Percentiles rank a stretch among this genome's conserved stretches.
Conservation (phyloP, 2,888 invertebrate genomes). For the Meandrusa payeni region DNA sequence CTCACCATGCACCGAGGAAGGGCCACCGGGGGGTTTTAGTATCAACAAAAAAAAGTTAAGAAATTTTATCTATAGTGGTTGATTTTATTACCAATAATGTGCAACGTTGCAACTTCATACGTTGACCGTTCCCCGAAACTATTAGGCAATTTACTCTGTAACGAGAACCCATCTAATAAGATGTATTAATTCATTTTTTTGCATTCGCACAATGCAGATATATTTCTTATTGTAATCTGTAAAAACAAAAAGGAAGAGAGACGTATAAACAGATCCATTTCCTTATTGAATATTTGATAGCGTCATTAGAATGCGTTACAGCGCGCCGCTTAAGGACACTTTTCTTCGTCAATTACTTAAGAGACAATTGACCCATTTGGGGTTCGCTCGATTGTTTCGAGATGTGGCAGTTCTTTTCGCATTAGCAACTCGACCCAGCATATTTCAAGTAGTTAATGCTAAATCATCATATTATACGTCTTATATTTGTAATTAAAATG, state of each 20-base stretch:
- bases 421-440: background rate
- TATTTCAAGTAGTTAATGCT: too few relatives aligned
- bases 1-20: too few relatives aligned
- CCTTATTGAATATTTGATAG: constrained; percentile 27
- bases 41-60: too few relatives aligned
- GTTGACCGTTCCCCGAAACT: too few relatives aligned
- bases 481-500: too few relatives aligned
- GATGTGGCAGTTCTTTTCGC: constrained; percentile 22
- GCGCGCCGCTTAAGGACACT: constrained; percentile 32
- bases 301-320: constrained; percentile 9
- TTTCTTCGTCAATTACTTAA: constrained; percentile 56
- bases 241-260: constrained; percentile 11
- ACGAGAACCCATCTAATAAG: too few relatives aligned
- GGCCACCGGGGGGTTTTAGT: too few relatives aligned
- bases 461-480: too few relatives aligned
- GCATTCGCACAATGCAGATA: background rate
- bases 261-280: constrained; percentile 7
- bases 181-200: constrained; percentile 1
- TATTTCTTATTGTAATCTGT: background rate
- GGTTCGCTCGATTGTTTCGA: constrained; percentile 43
- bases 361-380: constrained; percentile 61
- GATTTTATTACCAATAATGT: too few relatives aligned
- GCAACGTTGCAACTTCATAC: too few relatives aligned
- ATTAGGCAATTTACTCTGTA: too few relatives aligned
- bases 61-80: too few relatives aligned